Percentiles rank a stretch among this genome's conserved stretches.
phyloP scores from a whole-genome alignment of 2,888 invertebrate species.

The Bedellia somnulentella region DNA sequence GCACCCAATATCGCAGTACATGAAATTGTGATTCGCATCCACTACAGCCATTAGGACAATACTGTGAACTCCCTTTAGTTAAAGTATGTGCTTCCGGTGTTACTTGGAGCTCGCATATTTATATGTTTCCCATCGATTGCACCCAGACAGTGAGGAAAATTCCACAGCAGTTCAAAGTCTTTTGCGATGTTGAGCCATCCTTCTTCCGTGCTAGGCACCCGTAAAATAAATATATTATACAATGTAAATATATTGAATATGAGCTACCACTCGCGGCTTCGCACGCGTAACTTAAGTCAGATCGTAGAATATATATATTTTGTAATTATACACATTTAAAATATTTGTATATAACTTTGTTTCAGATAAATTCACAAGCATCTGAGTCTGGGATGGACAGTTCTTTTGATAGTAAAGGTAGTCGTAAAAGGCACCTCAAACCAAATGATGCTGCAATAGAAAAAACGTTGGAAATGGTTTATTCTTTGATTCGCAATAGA shows the following conservation, averaged over 20 bases:
- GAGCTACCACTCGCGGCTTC: not conserved
- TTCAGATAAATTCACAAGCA: constrained; percentile 9
- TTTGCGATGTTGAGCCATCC: constrained; percentile 11
- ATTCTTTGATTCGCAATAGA: constrained; percentile 11
- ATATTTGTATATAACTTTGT: constrained; percentile 11
- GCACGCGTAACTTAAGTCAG: constrained; percentile 3
- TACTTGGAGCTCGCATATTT: constrained; percentile 3
- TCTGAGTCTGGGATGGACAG: constrained; percentile 8
- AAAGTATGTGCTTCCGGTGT: constrained; percentile 15
- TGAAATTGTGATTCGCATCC: constrained; percentile 16
- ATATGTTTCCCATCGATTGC: constrained; percentile 5
- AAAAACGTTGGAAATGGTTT: constrained; percentile 7
- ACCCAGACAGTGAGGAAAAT: constrained; percentile 12
- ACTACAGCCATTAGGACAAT: constrained; percentile 14
- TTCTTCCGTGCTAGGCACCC: constrained; percentile 11
- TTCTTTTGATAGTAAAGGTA: constrained; percentile 11
- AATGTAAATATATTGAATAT: not conserved
- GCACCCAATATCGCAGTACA: constrained; percentile 15
- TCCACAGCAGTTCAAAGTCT: constrained; percentile 7
- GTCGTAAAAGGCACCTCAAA: constrained; percentile 10
- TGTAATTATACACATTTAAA: constrained; percentile 12
- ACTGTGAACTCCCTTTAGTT: constrained; percentile 15
- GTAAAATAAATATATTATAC: constrained; percentile 5
- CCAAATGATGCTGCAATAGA: constrained; percentile 11
- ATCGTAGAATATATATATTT: constrained; percentile 11